Evolutionary conservation across 1,140 invertebrate species (phyloP), one percentile per base, ranked within the genome.

Genomic region (Dendrolimus kikuchii): DNA sequence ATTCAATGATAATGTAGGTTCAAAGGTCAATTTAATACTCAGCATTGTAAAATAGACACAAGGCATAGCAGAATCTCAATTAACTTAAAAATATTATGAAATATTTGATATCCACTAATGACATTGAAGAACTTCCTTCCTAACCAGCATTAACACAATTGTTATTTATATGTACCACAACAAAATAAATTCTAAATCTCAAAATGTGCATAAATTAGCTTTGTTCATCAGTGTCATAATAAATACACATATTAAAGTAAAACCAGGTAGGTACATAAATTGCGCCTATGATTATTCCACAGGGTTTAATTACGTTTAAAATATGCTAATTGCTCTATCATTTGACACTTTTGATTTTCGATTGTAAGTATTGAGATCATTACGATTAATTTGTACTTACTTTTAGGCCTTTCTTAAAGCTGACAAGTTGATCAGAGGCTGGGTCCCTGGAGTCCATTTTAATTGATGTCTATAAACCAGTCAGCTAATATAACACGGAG

Each of bases 361-460:
- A 23, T 23, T 23, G 23, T 23, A 23, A 23, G 1, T 23, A 23
- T 23, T 23, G 23, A 23, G 23, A 51, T 39, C 8, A 38, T 40
- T 40, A 3, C 1, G 40, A 38, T 40, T 38, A 49, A 10, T 49
- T 23, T 2, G 46, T 51, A 75, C 78, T 77, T 87, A 94, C 93
- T 90, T 90, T 89, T 38, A 90, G 66, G 2, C 69, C 71, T 68
- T 91, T 91, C 66, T 90, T 92, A 74, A 89, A 94, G 49, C 92
- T 88, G 49, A 90, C 88, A 40, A 94, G 83, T 81, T 95, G 93
- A 49, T 94, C 91, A 5, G 91, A 71, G 4, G 92, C 90, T 49
- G 90, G 89, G 73, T 93, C 92, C 60, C 90, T 86, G 48, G 81
- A 77, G 74, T 88, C 80, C 89, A 90, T 89, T 70, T 72, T 74